phyloP scores from a whole-genome alignment of 2,888 invertebrate genomes.

The Darwinula stevensoni region DNA sequence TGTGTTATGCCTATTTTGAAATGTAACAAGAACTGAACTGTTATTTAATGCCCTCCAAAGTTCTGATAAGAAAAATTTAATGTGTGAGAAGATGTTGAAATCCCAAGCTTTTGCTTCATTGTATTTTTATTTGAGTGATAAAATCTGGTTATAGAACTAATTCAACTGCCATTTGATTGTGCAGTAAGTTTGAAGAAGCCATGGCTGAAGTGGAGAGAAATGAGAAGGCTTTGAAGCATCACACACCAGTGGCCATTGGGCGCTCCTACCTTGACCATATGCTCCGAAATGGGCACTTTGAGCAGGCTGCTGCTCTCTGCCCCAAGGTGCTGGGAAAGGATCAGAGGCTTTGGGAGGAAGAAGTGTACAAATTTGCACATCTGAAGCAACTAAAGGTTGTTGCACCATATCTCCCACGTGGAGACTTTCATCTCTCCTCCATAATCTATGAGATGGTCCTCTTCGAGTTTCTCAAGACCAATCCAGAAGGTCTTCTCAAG shows the following conservation, averaged over 20 bases:
- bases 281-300: constrained; percentile 32
- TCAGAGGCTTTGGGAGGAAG: constrained; percentile 64
- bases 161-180: no score
- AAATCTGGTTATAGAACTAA: no score
- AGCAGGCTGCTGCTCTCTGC: constrained; percentile 59
- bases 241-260: constrained; percentile 31
- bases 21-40: no score
- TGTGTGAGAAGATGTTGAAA: no score
- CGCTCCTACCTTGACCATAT: constrained; percentile 52
- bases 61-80: no score
- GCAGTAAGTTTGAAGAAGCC: constrained; percentile 50
- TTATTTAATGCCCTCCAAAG: no score
- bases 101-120: no score
- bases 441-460: constrained; percentile 80
- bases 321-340: constrained; percentile 28
- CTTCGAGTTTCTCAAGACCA: constrained; percentile 60
- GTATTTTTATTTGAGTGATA: no score
- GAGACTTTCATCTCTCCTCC: constrained; percentile 37
- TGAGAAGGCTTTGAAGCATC: constrained; percentile 19
- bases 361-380: constrained; percentile 61
- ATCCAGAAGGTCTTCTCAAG: constrained; percentile 26
- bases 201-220: constrained; percentile 32
- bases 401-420: constrained; percentile 41
- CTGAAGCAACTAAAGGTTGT: constrained; percentile 48
- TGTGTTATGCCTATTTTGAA: no score